Conservation (phyloP, 1,140 invertebrate species). For the Bombus huntii region DNA sequence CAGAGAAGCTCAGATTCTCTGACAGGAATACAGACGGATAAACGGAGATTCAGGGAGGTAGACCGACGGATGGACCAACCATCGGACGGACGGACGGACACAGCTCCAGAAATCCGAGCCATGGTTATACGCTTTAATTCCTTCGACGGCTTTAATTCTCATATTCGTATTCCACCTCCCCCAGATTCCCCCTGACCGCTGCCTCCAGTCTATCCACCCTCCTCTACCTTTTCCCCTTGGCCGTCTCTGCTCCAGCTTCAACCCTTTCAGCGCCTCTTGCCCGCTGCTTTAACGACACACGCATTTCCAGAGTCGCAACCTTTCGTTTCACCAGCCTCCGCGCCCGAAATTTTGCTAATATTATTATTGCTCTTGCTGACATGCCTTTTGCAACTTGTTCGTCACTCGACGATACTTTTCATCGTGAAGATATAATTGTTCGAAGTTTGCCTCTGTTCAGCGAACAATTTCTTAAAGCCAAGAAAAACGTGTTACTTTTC, state of each 20-base stretch:
- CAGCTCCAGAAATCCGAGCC: conserved; percentile 70
- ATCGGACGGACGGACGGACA: conserved; percentile 65
- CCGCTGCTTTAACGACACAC: conserved; percentile 63
- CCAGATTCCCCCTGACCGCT: conserved; percentile 55
- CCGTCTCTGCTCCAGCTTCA: conserved; percentile 55
- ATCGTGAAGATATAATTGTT: no score
- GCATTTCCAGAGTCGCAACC: conserved; percentile 65
- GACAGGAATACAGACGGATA: conserved; percentile 61
- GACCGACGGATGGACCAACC: conserved; percentile 68
- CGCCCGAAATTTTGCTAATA: neutral
- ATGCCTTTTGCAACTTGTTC: neutral
- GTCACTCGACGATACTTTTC: neutral
- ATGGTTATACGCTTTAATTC: conserved; percentile 82
- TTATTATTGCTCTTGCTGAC: neutral
- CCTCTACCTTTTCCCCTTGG: conserved; percentile 57
- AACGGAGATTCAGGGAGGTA: conserved; percentile 56
- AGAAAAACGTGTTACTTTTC: no score
- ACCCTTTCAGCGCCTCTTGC: conserved; percentile 67
- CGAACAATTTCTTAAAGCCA: no score
- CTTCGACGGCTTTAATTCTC: conserved; percentile 83
- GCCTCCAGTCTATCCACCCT: conserved; percentile 46
- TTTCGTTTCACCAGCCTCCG: neutral
- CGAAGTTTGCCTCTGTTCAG: no score
- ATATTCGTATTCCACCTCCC: conserved; percentile 80
- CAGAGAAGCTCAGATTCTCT: conserved; percentile 55